Base-by-base conservation (phyloP, 2,888 invertebrate genomes). In the Euproctis similis region DNA sequence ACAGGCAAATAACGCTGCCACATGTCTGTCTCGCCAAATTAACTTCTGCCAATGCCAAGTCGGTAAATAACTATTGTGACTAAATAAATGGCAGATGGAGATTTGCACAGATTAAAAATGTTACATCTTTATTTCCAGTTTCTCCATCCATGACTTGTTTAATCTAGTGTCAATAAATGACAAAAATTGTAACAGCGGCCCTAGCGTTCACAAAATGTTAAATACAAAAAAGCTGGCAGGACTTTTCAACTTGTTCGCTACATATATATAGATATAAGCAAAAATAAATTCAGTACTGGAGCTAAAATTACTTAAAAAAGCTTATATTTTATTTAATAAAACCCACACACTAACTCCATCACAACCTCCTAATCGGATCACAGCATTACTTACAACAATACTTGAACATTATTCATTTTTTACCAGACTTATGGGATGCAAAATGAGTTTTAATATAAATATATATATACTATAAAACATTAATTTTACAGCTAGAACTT, bases 301-400 rank as follows among this genome's bases (percentile, higher is more conserved):
- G 41, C 52, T 62, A 68, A 40, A 37, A 54, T 53, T 45, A 55
- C 34, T 62, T 62, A 67, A 59, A 59, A 56, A 69, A 67, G 55
- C 58, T 59, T 45, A 29, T 49, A 47, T 31, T 56, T 59, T 61
- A 64, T 58, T 50, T 51, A 42, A 49, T 59, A 31, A 50, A 67
- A 68, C 37, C 46, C 50, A 50, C 46, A 58, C 60, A 50, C 58
- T 59, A 53, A 55, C 38, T 55, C 63, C 72, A 63, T 81, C 82
- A 81, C 82, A 82, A 81, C 82, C 82, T 59, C 68, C 80, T 69
- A 68, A 50, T 65, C 75, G 69, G 75, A 82, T 82, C 81, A 82
- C 81, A 81, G 82, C 66, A 65, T 68, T 57, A 66, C 69, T 74
- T 73, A 73, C 69, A 60, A 64, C 53, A 57, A 58, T 50, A 57